These are phyloP conservation scores for Nothura maculosa DNA, from an alignment of 2,797 vertebrate genomes.

Conservation along the genomic window DNA sequence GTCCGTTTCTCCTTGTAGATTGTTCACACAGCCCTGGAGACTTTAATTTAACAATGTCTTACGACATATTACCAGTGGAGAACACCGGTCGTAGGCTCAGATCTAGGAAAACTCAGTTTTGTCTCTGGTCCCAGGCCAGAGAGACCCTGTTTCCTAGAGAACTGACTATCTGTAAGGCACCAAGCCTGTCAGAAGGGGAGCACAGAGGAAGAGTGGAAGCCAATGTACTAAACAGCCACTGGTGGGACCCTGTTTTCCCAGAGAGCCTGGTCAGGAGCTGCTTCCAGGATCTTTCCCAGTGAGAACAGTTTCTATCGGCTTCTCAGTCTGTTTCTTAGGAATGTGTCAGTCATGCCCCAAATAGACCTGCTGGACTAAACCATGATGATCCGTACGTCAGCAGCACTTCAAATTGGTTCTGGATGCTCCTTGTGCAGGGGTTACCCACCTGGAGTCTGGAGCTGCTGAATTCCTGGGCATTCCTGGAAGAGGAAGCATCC, in stretches of 20 bases:
- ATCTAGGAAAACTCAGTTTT: neutral
- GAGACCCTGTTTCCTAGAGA: accelerated
- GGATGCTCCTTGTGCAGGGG: neutral
- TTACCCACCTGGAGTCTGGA: neutral
- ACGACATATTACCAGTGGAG: neutral
- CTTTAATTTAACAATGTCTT: too few relatives aligned
- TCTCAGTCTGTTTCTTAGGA: neutral
- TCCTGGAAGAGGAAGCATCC: neutral
- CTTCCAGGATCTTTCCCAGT: neutral
- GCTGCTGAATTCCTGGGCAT: neutral
- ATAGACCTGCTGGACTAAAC: neutral
- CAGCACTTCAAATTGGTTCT: neutral
- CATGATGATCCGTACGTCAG: neutral
- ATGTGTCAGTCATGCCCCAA: accelerated
- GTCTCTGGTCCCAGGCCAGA: neutral
- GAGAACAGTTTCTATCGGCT: neutral
- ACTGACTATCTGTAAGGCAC: accelerated
- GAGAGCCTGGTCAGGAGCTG: neutral
- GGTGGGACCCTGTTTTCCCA: neutral
- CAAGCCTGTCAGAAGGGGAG: accelerated
- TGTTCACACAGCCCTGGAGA: too few relatives aligned
- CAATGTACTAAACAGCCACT: neutral
- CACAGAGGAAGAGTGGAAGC: neutral
- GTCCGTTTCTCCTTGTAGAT: neutral
- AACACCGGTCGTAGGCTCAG: neutral